A percentile compares a stretch with the other conserved stretches of the same genome.
Conservation (phyloP, 2,113 vertebrate species). For the Rhinichthys klamathensis region DNA sequence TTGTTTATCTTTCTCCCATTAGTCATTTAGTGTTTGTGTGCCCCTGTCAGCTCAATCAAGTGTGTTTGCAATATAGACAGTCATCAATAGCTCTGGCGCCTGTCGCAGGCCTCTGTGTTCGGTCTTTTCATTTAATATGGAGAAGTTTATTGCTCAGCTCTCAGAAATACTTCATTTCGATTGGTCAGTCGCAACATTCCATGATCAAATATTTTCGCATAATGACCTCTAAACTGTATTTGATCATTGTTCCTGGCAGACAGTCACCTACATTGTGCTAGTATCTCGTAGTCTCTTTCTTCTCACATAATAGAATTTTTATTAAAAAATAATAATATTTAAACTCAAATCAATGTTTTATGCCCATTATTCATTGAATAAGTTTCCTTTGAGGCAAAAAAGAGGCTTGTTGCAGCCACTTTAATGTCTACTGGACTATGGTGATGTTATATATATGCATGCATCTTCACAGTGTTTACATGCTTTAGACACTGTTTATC, state of each 20-base stretch:
- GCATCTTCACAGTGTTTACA: too few species aligned
- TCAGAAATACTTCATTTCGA: not conserved
- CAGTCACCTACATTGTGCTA: not conserved
- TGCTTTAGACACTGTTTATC: too few species aligned
- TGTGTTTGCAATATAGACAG: conserved; percentile 34
- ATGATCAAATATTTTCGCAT: not conserved
- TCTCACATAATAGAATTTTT: not conserved
- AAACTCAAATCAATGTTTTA: not conserved
- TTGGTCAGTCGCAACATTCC: not conserved
- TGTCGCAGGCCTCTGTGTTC: not conserved
- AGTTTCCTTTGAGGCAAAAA: not conserved
- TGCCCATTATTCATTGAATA: not conserved
- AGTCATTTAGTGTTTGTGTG: conserved; percentile 20
- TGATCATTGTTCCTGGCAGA: not conserved
- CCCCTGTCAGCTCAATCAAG: conserved; percentile 8
- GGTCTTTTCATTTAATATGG: conserved; percentile 27
- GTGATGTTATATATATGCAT: too few species aligned
- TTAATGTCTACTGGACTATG: too few species aligned
- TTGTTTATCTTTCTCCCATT: conserved; percentile 45
- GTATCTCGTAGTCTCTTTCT: not conserved
- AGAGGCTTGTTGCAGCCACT: too few species aligned
- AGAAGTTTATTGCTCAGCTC: not conserved
- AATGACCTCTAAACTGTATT: not conserved
- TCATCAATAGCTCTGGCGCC: conserved; percentile 36
- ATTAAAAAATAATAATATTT: not conserved